phyloP scores from a whole-genome alignment of 2,888 invertebrate genomes.

The Cylindroiulus punctatus region DNA sequence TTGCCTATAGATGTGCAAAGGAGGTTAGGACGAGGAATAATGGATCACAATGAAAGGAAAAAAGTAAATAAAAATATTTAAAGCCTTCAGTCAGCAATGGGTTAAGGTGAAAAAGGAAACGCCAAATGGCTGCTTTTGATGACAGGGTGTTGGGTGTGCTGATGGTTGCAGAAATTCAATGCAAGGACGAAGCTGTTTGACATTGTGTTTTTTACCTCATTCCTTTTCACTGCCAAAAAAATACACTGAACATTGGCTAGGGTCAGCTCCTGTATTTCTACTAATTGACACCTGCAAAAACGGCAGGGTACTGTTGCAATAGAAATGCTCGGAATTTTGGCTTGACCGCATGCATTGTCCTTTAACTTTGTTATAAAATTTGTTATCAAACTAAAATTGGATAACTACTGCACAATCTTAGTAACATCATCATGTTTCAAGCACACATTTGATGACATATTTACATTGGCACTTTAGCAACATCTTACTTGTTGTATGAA shows the following conservation, averaged over 20 bases:
- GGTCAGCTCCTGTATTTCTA: background rate
- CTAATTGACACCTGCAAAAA: conserved; percentile 8
- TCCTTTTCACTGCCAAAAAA: background rate
- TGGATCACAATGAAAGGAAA: conserved; percentile 31
- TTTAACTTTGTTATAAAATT: background rate
- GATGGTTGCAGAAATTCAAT: conserved; percentile 6
- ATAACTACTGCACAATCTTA: too few relatives aligned
- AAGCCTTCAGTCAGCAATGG: conserved; percentile 1
- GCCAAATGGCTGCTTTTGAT: conserved; percentile 25
- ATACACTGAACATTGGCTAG: too few relatives aligned
- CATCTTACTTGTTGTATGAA: too few relatives aligned
- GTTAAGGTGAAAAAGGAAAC: conserved; percentile 12
- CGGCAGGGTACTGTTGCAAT: background rate
- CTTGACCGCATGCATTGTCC: background rate
- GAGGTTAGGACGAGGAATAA: background rate
- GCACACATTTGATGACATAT: too few relatives aligned
- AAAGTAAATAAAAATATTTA: conserved; percentile 18
- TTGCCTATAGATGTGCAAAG: conserved; percentile 50
- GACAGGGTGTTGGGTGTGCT: background rate
- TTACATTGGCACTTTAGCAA: too few relatives aligned
- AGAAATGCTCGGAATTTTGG: background rate
- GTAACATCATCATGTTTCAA: too few relatives aligned
- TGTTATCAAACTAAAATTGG: background rate
- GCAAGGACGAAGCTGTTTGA: conserved; percentile 23
- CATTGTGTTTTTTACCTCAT: background rate